Evolutionary conservation across 2,888 invertebrate genomes (phyloP), one percentile per base, ranked within the genome.

Genomic region (Amorpha juglandis): DNA sequence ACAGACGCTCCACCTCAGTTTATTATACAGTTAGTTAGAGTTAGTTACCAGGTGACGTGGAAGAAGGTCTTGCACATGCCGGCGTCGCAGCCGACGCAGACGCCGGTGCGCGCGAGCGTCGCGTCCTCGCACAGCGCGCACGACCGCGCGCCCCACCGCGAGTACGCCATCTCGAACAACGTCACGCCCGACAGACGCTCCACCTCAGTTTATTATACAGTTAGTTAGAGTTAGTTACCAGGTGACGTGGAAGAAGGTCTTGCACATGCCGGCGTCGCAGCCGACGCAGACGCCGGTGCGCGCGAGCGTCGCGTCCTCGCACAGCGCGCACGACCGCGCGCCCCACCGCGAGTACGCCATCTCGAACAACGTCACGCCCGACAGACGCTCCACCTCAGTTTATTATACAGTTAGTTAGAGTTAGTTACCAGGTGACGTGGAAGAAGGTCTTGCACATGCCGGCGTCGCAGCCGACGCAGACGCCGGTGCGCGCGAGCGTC

Each of bases 271-370:
- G 11, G 99, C 99, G 91, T 99, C 99, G 90, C 99, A 99, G 70
- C 97, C 97, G 65, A 99, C 98, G 83, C 98, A 98, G 14, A 99
- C 98, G 1, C 99, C 99, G 0, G 98, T 98, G 38, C 98, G 94
- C 9, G 98, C 96, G 79, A 97, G 96, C 51, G 97, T 94, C 4
- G 96, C 95, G 87, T 99, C 98, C 71, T 96, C 96, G 86, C 99
- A 99, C 12, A 98, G 91, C 9, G 96, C 96, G 83, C 99, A 99
- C 11, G 96, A 95, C 81, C 98, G 98, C 9, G 98, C 96, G 48
- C 99, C 99, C 98, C 99, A 99, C 77, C 97, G 97, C 65, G 96
- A 97, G 86, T 99, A 98, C n/a, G 98, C 97, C 97, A 99, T 98
- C 92, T 99, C 99, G 88, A 98, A 99, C 68, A 99, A 92, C 0